Base-by-base conservation (phyloP, 2,888 invertebrate genomes). In the Rosalia funebris region DNA sequence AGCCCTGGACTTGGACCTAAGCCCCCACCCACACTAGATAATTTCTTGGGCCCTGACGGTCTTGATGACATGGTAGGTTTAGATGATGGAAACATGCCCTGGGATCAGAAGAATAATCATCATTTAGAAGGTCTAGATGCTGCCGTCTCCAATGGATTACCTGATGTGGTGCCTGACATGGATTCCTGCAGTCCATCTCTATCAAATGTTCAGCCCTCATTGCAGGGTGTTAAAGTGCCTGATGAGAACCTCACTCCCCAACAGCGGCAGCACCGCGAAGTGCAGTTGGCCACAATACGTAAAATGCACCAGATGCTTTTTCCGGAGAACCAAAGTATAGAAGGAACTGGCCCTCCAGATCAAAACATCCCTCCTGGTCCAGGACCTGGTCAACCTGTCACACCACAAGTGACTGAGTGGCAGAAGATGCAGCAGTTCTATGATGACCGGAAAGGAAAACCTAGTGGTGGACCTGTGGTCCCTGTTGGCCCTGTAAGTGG, bases 201-300 rank as follows among this genome's bases (percentile, higher is more conserved):
- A 60, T 69, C 74, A 69, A 82, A 81, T 72, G 82, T 86, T 71
- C 87, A 87, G 71, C 87, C 87, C 75, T 88, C 88, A 16, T 77
- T 88, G 66, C 88, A 88, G 81, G 88, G 85, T 68, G 93, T 95
- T 44, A 95, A 96, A 87, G 92, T 96, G 76, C 95, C 95, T 71
- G 95, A 95, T 82, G 97, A 97, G 83, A 96, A 96, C 82, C 84
- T 98, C 72, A 98, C 98, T 53, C 96, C 97, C 31, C 95, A 97
- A 79, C 97, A 98, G 80, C 87, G 95, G 55, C 94, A 95, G 65
- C 95, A 96, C 79, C 87, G 98, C 61, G 96, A 96, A 82, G 95
- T 95, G 76, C 93, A 96, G 75, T 83, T 98, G 47, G 96, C 96
- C 2, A 95, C 92, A 61, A 86, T 98, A 64, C 83, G 92, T 64